Conservation (phyloP, 2,888 invertebrate species). For the Hypena proboscidalis region DNA sequence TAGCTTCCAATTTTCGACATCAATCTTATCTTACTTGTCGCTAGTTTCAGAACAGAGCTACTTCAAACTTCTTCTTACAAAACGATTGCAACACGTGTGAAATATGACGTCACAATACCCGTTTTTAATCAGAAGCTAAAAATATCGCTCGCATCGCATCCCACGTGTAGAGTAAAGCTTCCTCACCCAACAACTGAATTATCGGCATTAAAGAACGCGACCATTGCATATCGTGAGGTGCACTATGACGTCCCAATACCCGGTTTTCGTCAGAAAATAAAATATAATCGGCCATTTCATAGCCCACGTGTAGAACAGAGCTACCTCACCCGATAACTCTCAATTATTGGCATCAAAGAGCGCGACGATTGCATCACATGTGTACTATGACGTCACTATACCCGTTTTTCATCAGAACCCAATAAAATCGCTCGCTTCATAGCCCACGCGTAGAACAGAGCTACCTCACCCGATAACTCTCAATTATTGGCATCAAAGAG, state of each 20-base stretch:
- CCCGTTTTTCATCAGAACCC: not conserved
- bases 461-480: slow-evolving; percentile 47
- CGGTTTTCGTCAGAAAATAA: not conserved
- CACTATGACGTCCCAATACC: not conserved
- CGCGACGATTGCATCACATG: not conserved
- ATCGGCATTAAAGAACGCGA: too few species aligned
- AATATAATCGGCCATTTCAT: not conserved
- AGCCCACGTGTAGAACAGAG: not conserved
- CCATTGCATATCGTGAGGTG: not conserved
- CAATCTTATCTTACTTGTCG: too few species aligned
- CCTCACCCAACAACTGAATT: too few species aligned
- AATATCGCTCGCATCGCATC: too few species aligned
- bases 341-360: not conserved
- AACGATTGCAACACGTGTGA: too few species aligned
- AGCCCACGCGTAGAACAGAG: slow-evolving; percentile 21
- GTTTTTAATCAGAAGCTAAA: too few species aligned
- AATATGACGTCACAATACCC: too few species aligned
- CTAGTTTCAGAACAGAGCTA: too few species aligned
- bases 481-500: slow-evolving; percentile 50
- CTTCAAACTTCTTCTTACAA: too few species aligned
- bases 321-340: not conserved
- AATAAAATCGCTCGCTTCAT: slow-evolving; percentile 12
- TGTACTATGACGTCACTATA: slow-evolving; percentile 1
- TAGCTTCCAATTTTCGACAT: too few species aligned
- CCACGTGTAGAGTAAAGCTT: too few species aligned